Base-by-base conservation (phyloP, 2,113 vertebrate genomes). In the Egretta garzetta region DNA sequence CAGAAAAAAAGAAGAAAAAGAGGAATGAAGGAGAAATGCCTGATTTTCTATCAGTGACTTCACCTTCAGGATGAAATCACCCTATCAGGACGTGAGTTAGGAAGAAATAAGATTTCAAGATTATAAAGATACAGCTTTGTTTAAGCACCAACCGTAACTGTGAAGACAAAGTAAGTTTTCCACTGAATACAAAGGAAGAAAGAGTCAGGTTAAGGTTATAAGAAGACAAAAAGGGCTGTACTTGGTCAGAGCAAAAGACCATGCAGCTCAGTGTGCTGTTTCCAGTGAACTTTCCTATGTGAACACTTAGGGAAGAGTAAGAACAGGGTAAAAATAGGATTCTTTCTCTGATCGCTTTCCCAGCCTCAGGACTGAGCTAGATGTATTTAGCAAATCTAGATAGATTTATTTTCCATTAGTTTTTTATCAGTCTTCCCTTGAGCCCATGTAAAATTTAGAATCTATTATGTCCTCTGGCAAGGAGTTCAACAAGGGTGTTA, bases 341-440 rank as follows among this genome's bases (percentile, higher is more conserved):
- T 91, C 28, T 84, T 89, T 10, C 43, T 89, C 52, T 87, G 66
- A 68, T 90, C 0, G 0, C 24, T 96, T 92, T 90, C 32, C 16
- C 66, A 92, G 71, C 66, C 79, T 80, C n/a, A 52, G 71, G 74
- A 80, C 56, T 82, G 56, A 95, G 74, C 43, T 75, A 94, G 70
- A 86, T 81, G 63, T 79, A 93, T 95, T 93, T 96, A 95, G 68
- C 55, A 91, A 96, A 95, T 79, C 55, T 93, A 92, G 95, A 83
- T 70, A 83, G 58, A 85, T 96, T 95, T 93, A 11, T 88, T 92
- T 88, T 96, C 91, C 72, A 86, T 94, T 93, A 83, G 5, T 68
- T 88, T 75, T 71, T 71, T 82, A 56, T 41, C 60, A 55, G 52
- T 55, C 52, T 67, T 91, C 83, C 76, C 68, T 58, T 43, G 76